phyloP scores from a whole-genome alignment of 2,113 vertebrate genomes.

The Gallinago undulata region DNA sequence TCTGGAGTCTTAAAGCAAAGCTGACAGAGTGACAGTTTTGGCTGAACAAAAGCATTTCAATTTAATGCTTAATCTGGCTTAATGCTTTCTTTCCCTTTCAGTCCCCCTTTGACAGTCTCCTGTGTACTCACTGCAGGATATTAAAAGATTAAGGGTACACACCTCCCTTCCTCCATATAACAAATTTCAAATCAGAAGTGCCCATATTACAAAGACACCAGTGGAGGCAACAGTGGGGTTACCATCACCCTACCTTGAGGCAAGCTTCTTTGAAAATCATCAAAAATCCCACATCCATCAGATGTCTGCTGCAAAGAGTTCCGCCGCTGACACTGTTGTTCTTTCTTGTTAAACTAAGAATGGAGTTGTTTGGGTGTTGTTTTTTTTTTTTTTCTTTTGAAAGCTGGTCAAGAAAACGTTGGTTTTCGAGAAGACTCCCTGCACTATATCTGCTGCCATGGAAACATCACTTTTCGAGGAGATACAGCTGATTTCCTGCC shows the following conservation, averaged over 20 bases:
- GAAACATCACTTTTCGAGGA: conserved; percentile 11
- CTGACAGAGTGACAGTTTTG: neutral
- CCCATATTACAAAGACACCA: neutral
- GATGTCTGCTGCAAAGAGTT: neutral
- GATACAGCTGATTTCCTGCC: neutral
- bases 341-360: neutral
- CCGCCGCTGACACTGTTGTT: fast-evolving
- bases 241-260: neutral
- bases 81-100: conserved; percentile 45
- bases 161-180: neutral
- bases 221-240: neutral
- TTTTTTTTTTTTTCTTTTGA: neutral
- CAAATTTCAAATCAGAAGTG: neutral
- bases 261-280: neutral
- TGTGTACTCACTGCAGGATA: conserved; percentile 41
- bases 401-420: neutral
- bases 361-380: neutral
- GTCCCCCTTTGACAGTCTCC: conserved; percentile 29
- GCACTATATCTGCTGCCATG: conserved; percentile 30
- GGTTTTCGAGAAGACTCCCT: neutral
- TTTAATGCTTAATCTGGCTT: conserved; percentile 25
- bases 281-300: neutral
- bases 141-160: conserved; percentile 7
- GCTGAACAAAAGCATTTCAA: conserved; percentile 5
- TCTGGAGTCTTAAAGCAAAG: neutral